Percentiles rank a stretch among this genome's conserved stretches.
Conservation (phyloP, 2,113 vertebrate species). For the Microcebus murinus region DNA sequence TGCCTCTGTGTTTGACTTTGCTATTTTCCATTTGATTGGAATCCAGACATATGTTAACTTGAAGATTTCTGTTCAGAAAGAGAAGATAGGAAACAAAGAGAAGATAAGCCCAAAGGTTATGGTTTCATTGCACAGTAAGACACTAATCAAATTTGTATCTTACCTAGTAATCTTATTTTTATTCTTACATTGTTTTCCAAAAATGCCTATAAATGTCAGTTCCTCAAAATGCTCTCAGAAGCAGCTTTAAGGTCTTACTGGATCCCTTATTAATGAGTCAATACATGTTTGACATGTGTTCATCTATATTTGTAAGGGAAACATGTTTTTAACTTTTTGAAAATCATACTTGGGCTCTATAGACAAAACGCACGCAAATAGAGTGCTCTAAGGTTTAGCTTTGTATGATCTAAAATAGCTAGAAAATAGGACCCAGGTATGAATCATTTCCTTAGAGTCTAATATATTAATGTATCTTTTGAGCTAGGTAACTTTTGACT, state of each 20-base stretch:
- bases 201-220: not conserved
- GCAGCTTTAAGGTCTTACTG: not conserved
- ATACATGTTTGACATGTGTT: not conserved
- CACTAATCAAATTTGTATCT: not conserved
- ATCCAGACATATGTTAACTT: not conserved
- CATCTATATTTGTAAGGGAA: not conserved
- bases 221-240: not conserved
- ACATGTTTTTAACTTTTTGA: not conserved
- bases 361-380: not conserved
- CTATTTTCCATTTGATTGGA: not conserved
- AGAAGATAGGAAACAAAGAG: not conserved
- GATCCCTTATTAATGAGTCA: not conserved
- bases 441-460: not conserved
- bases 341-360: not conserved
- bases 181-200: not conserved
- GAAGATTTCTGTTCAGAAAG: not conserved
- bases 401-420: not conserved
- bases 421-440: not conserved
- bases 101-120: not conserved
- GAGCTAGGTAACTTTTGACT: constrained; percentile 11
- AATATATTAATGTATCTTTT: not conserved
- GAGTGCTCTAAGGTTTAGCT: not conserved
- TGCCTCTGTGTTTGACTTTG: not conserved
- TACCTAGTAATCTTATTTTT: not conserved
- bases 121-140: not conserved